phyloP scores from a whole-genome alignment of 1,140 invertebrate species.

The Latrodectus geometricus region DNA sequence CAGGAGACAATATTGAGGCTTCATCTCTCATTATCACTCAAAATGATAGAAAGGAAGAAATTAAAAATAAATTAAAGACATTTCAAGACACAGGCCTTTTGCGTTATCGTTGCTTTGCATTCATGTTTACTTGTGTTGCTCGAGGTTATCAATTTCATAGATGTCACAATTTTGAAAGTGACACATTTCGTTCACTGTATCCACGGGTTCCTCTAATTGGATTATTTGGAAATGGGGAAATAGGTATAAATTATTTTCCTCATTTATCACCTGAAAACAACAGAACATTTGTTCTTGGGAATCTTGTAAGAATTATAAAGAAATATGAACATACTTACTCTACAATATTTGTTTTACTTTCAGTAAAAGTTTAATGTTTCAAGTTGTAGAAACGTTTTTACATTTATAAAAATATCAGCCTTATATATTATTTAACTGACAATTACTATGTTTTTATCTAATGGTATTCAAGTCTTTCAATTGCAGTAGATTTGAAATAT shows the following conservation, averaged over 20 bases:
- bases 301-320: not conserved
- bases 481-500: no score
- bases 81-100: constrained; percentile 67
- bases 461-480: no score
- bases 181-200: constrained; percentile 74
- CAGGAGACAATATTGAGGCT: constrained; percentile 66
- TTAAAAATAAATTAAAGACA: constrained; percentile 65
- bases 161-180: constrained; percentile 72
- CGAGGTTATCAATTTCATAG: constrained; percentile 70
- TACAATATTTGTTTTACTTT: constrained; percentile 65
- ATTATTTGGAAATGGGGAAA: constrained; percentile 75
- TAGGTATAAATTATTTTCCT: constrained; percentile 70
- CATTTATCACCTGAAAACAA: constrained; percentile 52
- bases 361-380: constrained; percentile 38
- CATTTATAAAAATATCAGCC: no score
- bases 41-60: constrained; percentile 63
- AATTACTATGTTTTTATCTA: no score
- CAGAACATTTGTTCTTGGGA: constrained; percentile 53
- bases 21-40: constrained; percentile 66
- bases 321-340: constrained; percentile 67
- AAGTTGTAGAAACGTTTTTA: no score
- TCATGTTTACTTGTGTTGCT: constrained; percentile 75
- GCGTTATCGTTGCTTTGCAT: constrained; percentile 70
- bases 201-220: constrained; percentile 74
- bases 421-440: no score